Base-by-base conservation (phyloP, 2,113 vertebrate genomes). In the Turdus rufiventris region DNA sequence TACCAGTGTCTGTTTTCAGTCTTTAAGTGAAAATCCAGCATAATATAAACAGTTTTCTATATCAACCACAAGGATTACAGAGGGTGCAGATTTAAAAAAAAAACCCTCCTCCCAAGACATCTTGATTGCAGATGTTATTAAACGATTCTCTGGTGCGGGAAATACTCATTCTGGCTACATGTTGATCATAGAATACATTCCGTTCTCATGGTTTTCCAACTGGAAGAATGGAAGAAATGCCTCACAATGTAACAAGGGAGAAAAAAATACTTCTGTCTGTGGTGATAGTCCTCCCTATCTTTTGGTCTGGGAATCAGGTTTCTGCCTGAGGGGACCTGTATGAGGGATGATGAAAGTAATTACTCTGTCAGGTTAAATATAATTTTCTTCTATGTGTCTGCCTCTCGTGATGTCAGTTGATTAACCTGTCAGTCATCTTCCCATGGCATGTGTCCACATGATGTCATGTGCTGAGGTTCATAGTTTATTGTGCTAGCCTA, bases 121-220 rank as follows among this genome's bases (percentile, higher is more conserved):
- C 91, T 96, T 97, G 94, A 66, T 89, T 91, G 93, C 89, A 94
- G 93, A 96, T 94, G 93, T 93, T 93, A 82, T 42, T 66, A 78
- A 85, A 85, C 88, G 38, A 70, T 80, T 94, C 38, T 95, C 67
- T 89, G 34, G 47, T 89, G 72, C 56, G 89, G 80, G 80, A 93
- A 94, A 74, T 75, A 74, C 56, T 96, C 63, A 81, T 89, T 65
- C 53, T 83, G 56, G 50, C 33, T 94, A 56, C 85, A 84, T 68
- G 86, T 56, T 91, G 68, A 40, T 94, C 91, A 84, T 81, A 92
- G 79, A 96, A 93, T 56, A 93, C 92, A 88, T 95, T 96, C 85
- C 0, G 40, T 96, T 94, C 89, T 96, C 89, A 56, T 91, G 81
- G 58, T 79, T 95, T 96, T 91, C 89, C 0, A 1, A 80, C 82